Conservation (phyloP, 2,797 vertebrate genomes). For the Thaleichthys pacificus region DNA sequence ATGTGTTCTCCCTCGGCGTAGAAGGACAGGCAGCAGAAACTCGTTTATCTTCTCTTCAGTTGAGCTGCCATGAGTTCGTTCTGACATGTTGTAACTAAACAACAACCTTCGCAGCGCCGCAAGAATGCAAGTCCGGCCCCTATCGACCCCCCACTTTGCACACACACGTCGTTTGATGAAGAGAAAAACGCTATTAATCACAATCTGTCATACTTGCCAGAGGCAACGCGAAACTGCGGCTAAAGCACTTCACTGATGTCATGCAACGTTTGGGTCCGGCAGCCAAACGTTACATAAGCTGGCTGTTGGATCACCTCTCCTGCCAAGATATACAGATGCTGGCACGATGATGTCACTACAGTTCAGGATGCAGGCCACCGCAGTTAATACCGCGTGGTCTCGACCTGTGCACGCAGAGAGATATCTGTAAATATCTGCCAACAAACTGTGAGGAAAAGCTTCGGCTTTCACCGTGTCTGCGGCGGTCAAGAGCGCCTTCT, state of each 20-base stretch:
- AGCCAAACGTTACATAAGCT: slow-evolving; percentile 67
- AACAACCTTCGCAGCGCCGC: neutral
- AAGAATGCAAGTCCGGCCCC: slow-evolving; percentile 31
- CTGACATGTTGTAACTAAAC: neutral
- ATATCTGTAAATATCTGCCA: neutral
- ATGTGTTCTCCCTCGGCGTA: neutral
- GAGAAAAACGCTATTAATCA: slow-evolving; percentile 13
- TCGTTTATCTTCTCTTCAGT: neutral
- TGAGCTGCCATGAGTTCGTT: neutral
- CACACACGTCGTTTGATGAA: slow-evolving; percentile 8
- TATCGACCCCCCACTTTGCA: neutral
- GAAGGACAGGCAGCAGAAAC: neutral
- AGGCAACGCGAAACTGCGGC: slow-evolving; percentile 45
- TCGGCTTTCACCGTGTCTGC: neutral
- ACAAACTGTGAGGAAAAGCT: neutral
- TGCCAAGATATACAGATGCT: slow-evolving; percentile 63
- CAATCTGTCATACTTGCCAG: slow-evolving; percentile 28
- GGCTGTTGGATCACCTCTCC: slow-evolving; percentile 43
- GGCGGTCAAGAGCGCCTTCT: slow-evolving; percentile 4
- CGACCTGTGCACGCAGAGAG: neutral
- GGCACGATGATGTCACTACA: slow-evolving; percentile 52
- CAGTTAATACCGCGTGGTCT: slow-evolving; percentile 1
- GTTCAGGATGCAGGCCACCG: slow-evolving; percentile 40
- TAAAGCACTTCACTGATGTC: slow-evolving; percentile 65
- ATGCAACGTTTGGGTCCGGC: slow-evolving; percentile 55